Percentiles rank a stretch among this genome's conserved stretches.
phyloP scores from a whole-genome alignment of 37 sponge, comb jelly and placozoan genomes.

The Bolinopsis microptera region DNA sequence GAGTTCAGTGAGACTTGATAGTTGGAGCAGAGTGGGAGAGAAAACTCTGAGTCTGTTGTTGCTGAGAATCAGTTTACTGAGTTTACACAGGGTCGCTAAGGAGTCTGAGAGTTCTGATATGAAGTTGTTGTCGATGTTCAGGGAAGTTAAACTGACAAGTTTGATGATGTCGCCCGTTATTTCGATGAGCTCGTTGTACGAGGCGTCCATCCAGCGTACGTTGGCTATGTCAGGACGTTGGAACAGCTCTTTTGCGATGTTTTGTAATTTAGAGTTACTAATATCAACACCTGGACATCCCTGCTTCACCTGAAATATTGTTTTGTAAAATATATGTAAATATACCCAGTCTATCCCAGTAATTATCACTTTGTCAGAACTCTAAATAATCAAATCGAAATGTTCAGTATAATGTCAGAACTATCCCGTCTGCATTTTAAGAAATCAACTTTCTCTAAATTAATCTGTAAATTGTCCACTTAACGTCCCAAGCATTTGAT shows the following conservation, averaged over 20 bases:
- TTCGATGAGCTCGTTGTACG: constrained; percentile 51
- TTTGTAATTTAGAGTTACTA: constrained; percentile 42
- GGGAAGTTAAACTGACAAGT: constrained; percentile 11
- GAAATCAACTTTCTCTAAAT: too few relatives aligned
- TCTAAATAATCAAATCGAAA: too few relatives aligned
- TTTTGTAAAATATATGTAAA: neutral
- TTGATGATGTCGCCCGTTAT: constrained; percentile 21
- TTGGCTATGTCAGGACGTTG: constrained; percentile 43
- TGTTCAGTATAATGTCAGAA: neutral
- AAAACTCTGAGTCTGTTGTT: constrained; percentile 33
- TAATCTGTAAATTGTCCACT: too few relatives aligned
- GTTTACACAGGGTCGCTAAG: neutral
- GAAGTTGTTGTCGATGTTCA: constrained; percentile 66
- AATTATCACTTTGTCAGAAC: too few relatives aligned
- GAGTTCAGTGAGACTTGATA: constrained; percentile 13
- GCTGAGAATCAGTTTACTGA: constrained; percentile 47
- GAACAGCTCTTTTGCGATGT: constrained; percentile 40
- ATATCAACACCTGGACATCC: constrained; percentile 22
- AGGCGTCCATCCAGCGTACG: constrained; percentile 47
- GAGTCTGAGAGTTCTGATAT: constrained; percentile 51
- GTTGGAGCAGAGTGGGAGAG: constrained; percentile 2
- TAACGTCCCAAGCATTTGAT: too few relatives aligned
- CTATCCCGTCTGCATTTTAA: too few relatives aligned
- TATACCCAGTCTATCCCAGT: too few relatives aligned
- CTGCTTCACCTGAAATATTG: constrained; percentile 24